These are phyloP conservation scores for Melozone crissalis DNA, from an alignment of 2,113 vertebrate species.

Conservation along the genomic window DNA sequence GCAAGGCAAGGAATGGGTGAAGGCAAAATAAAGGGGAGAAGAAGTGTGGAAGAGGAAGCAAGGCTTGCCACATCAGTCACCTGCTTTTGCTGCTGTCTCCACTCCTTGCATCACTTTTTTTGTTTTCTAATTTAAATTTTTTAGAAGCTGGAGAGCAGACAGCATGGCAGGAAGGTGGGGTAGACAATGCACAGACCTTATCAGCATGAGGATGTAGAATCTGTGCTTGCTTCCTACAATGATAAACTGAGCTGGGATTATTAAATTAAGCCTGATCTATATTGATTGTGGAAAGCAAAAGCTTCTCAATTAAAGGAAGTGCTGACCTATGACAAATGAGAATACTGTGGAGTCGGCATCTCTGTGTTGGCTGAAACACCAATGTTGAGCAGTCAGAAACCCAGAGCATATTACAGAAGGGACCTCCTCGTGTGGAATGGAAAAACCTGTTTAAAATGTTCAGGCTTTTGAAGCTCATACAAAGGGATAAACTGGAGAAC, in stretches of 20 bases:
- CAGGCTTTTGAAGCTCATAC: conserved; percentile 2
- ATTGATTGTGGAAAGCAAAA: not conserved
- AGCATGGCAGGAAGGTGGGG: not conserved
- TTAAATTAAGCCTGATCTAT: not conserved
- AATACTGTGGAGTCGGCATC: not conserved
- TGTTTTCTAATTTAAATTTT: conserved; percentile 19
- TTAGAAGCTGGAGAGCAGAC: conserved; percentile 17
- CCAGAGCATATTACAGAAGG: not conserved
- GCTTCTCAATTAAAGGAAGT: not conserved
- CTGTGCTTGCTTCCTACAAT: not conserved
- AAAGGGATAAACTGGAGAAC: not conserved
- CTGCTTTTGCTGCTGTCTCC: not conserved
- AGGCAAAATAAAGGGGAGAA: not conserved
- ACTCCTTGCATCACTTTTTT: not conserved
- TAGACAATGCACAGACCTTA: not conserved
- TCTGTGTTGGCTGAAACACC: not conserved
- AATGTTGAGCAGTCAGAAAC: not conserved
- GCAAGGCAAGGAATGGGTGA: not conserved
- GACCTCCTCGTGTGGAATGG: not conserved
- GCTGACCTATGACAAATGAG: not conserved
- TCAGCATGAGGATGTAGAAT: not conserved
- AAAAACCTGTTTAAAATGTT: not conserved
- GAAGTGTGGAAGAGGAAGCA: not conserved
- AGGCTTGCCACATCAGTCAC: not conserved
- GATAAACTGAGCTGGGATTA: not conserved